Conservation (phyloP, 2,888 invertebrate genomes). For the Drosophila pegasa region DNA sequence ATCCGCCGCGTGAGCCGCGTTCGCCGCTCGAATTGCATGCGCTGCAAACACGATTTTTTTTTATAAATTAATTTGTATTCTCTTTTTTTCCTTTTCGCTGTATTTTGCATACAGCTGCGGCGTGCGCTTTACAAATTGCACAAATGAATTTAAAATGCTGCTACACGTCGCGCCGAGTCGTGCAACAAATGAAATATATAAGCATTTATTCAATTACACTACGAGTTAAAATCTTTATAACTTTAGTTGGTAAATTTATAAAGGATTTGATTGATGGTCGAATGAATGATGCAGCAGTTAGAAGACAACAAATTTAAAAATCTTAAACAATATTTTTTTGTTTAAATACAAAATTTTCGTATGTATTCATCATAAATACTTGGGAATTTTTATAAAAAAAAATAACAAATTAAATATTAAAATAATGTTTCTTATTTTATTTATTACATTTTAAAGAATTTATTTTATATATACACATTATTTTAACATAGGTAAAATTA, state of each 20-base stretch:
- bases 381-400: no score
- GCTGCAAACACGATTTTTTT: constrained; percentile 32
- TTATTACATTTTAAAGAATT: no score
- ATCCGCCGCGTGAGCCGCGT: constrained; percentile 48
- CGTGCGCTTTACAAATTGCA: constrained; percentile 35
- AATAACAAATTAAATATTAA: no score
- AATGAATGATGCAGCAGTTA: no score
- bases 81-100: constrained; percentile 4
- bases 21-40: constrained; percentile 20
- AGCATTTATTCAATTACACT: neutral
- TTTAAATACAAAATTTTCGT: no score
- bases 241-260: neutral
- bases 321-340: no score
- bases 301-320: no score
- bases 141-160: constrained; percentile 52
- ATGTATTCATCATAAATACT: no score
- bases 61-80: constrained; percentile 30
- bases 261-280: neutral
- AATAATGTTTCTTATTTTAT: no score
- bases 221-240: constrained; percentile 12
- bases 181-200: constrained; percentile 7
- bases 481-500: no score
- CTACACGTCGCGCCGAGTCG: constrained; percentile 18
- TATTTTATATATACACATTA: no score
- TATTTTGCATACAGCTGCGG: neutral